A percentile compares a stretch with the other conserved stretches of the same genome.
These are phyloP conservation scores for Charadrius vociferus DNA, from an alignment of 2,113 vertebrate genomes.

Conservation along the genomic window DNA sequence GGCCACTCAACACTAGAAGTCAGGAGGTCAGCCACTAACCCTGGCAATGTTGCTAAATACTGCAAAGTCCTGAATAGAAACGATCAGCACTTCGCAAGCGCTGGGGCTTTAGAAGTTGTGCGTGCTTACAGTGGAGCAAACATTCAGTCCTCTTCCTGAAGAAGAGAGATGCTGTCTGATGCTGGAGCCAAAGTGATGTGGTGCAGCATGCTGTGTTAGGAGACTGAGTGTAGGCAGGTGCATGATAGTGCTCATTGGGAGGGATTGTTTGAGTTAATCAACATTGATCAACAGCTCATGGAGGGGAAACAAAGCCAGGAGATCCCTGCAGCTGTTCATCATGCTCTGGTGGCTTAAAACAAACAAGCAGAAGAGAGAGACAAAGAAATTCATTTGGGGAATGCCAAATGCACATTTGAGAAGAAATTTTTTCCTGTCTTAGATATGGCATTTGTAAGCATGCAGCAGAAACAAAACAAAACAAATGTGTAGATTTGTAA, in stretches of 20 bases:
- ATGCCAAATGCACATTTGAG: not conserved
- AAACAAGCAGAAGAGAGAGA: not conserved
- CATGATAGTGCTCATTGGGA: not conserved
- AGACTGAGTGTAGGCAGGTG: not conserved
- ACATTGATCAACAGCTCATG: not conserved
- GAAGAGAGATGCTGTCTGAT: not conserved
- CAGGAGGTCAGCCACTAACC: not conserved
- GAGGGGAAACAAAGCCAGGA: not conserved
- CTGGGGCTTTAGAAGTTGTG: not conserved
- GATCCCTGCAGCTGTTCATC: not conserved
- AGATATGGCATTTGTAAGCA: not conserved
- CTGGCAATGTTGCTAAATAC: fast-evolving
- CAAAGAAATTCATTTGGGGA: not conserved
- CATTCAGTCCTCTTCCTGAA: not conserved
- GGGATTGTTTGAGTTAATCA: not conserved
- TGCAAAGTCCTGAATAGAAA: not conserved
- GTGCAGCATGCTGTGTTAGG: not conserved
- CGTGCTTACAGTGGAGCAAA: not conserved
- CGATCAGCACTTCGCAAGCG: fast-evolving
- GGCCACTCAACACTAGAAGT: fast-evolving
- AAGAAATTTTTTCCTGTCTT: not conserved
- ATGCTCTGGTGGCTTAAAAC: not conserved
- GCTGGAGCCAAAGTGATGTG: not conserved
- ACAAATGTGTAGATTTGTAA: not conserved
- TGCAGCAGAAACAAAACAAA: not conserved